Evolutionary conservation across 1,140 invertebrate species (phyloP), one percentile per base, ranked within the genome.

Genomic region (Drosophila orena): DNA sequence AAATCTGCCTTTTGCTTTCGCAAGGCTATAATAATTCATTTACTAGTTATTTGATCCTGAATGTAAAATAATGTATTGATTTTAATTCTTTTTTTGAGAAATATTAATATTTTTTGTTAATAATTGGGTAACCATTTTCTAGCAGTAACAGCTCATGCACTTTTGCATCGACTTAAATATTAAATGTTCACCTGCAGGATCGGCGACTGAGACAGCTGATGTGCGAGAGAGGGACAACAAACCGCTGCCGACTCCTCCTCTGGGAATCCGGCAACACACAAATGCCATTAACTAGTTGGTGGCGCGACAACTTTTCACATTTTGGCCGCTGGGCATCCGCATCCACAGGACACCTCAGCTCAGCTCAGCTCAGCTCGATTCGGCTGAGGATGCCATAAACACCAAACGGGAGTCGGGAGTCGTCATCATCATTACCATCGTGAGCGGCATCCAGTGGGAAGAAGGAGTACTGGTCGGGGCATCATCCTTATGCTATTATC

Each of bases 271-370:
- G 77, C 43, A 53, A 85, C 81, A 85, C 68, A 88, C 75, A 88
- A 86, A 86, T 81, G 70, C 83, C 83, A 88, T 88, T 88, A 88
- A 79, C 70, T 88, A 83, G 83, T 88, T 88, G 79, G 84, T 89
- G 68, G 70, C 61, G 71, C 61, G 76, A 83, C 79, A 88, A 88
- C 83, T 88, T 88, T 89, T 79, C 83, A 77, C 84, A 88, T 88
- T 86, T 68, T 77, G 54, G 83, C 83, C 79, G 79, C 79, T 72
- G 84, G 83, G 83, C 79, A 52, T 6, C 57, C 35, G n/a, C n/a
- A n/a, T 49, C 59, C 59, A 50, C 42, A 57, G 72, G 76, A 65
- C 77, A 85, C 81, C 81, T 85, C 38, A 30, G 47, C 34, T 14
- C 54, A 42, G 44, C 59, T n/a, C 40, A 30, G 47, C 34, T 11